These are phyloP conservation scores for Henricia sp. DNA, from an alignment of 53 echinoderm and acorn worm genomes.

Conservation along the genomic window DNA sequence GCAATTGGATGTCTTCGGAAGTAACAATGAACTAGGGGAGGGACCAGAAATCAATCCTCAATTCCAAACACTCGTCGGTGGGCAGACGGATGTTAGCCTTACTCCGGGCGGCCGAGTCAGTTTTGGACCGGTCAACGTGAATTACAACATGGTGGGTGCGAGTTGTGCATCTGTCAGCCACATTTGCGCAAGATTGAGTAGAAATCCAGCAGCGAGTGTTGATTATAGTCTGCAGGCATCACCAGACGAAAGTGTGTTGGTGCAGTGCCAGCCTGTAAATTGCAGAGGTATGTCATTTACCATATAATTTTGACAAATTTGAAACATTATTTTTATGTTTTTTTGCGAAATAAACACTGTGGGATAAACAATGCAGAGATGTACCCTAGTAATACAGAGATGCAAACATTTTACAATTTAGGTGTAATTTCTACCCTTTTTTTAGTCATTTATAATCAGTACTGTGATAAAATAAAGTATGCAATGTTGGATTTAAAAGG, in stretches of 20 bases:
- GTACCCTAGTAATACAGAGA: no score
- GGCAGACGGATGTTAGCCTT: conserved; percentile 69
- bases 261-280: conserved; percentile 60
- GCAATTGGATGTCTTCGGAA: conserved; percentile 83
- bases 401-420: no score
- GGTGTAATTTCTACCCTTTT: no score
- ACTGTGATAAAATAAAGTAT: no score
- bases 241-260: conserved; percentile 70
- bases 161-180: conserved; percentile 74
- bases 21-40: conserved; percentile 69
- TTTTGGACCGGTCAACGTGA: conserved; percentile 66
- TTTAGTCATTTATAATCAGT: no score
- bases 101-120: conserved; percentile 69
- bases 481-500: no score
- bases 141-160: conserved; percentile 81
- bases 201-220: conserved; percentile 73
- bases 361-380: no score
- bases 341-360: no score
- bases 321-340: not conserved
- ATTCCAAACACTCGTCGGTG: conserved; percentile 65
- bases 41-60: conserved; percentile 71
- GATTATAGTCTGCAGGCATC: conserved; percentile 72
- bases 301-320: not conserved
- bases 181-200: conserved; percentile 82
- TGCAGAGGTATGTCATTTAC: conserved; percentile 47